Evolutionary conservation across 2,797 vertebrate genomes (phyloP).

Genomic region (Menidia menidia): DNA sequence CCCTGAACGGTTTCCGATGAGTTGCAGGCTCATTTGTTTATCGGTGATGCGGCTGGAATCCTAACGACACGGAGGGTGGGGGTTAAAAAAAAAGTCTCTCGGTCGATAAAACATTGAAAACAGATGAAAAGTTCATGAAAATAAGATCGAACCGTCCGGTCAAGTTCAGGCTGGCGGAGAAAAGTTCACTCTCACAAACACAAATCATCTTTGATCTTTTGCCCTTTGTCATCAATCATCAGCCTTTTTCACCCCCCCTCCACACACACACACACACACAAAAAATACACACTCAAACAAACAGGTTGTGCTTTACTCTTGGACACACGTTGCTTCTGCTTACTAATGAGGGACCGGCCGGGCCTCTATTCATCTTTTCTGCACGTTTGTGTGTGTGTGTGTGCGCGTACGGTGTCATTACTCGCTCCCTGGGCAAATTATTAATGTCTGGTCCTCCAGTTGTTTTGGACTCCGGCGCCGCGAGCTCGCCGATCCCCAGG

Average conservation of each 20-base stretch:
- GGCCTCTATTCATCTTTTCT: constrained; percentile 51
- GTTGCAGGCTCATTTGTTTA: constrained; percentile 29
- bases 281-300: neutral
- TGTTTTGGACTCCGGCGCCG: constrained; percentile 49
- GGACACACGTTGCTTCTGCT: constrained; percentile 17
- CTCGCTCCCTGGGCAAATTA: constrained; percentile 62
- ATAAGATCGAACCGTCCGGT: constrained; percentile 6
- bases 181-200: constrained; percentile 13
- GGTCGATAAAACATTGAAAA: constrained; percentile 20
- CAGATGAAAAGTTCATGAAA: neutral
- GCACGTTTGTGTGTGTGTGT: constrained; percentile 31
- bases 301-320: constrained; percentile 1
- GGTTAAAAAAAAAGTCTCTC: neutral
- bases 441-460: constrained; percentile 63
- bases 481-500: constrained; percentile 33
- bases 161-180: neutral
- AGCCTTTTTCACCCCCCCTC: neutral
- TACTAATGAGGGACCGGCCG: constrained; percentile 38
- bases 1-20: constrained; percentile 6
- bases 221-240: neutral
- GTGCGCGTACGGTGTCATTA: constrained; percentile 38
- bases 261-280: no score
- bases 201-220: constrained; percentile 16
- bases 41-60: constrained; percentile 6
- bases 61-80: neutral